Evolutionary conservation across 2,797 vertebrate species (phyloP), one percentile per base, ranked within the genome.

Genomic region (Capromys pilorides): DNA sequence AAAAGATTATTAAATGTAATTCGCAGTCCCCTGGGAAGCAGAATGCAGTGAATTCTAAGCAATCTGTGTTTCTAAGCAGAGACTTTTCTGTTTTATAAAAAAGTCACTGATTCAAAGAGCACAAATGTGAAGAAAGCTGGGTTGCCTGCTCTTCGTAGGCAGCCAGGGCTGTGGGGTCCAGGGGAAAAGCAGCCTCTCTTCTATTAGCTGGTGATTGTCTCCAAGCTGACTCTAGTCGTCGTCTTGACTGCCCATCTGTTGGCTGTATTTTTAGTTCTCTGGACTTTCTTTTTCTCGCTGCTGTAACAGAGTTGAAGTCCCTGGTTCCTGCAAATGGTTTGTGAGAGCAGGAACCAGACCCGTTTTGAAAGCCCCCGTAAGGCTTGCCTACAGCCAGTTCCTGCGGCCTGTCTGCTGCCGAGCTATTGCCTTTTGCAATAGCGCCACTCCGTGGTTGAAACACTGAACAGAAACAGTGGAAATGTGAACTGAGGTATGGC

Each of bases 391-490:
- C 69, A 59, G 79, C 89, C 39, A 57, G 93, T 95, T 92, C 84
- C 67, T 12, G 69, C 21, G n/a, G 86, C 45, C 3, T 33, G 62
- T 67, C 21, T 82, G 8, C 61, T 22, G 88, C 79, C 49, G 21
- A 89, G 54, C 66, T 19, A 87, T 98, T 98, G 97, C 84, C 98
- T 98, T 98, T 98, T 97, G 97, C 98, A 98, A 98, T 97, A 98
- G 98, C 98, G 94, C 98, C 98, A 97, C 98, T 96, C 93, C 97
- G 98, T 98, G 98, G 98, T 83, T 95, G 92, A 98, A 98, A 95
- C 94, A 85, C 51, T 83, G 51, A 98, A 98, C 54, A 97, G 97
- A 94, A 93, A 67, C 78, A 85, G 71, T 24, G 57, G 79, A 75
- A 94, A 92, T 3, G 49, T 71, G 39, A 39, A 33, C 61, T 6